These are phyloP conservation scores for Fragum sueziense DNA, from an alignment of 2,888 invertebrate species.

Conservation along the genomic window DNA sequence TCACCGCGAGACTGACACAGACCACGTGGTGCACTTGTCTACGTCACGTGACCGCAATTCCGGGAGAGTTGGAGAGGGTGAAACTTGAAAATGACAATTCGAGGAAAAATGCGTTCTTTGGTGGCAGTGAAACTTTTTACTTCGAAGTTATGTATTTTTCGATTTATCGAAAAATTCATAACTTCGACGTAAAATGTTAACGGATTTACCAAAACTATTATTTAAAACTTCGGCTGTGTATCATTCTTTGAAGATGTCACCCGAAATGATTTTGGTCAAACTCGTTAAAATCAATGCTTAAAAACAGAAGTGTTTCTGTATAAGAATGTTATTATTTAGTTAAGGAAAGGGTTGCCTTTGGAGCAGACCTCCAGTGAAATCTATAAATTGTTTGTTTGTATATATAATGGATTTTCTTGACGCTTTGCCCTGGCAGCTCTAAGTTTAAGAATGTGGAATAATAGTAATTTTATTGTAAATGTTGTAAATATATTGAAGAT, in stretches of 20 bases:
- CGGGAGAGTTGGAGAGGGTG: constrained; percentile 45
- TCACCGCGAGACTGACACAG: constrained; percentile 49
- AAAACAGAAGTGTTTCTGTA: too few species aligned
- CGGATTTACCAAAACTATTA: too few species aligned
- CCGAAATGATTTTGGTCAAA: too few species aligned
- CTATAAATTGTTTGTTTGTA: constrained; percentile 67
- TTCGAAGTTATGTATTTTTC: background rate
- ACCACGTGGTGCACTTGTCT: constrained; percentile 43
- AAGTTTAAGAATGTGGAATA: background rate
- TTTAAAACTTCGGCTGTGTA: too few species aligned
- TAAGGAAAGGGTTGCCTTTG: constrained; percentile 1
- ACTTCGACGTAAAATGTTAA: too few species aligned
- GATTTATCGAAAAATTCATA: too few species aligned
- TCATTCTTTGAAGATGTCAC: too few species aligned
- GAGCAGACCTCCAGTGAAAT: constrained; percentile 56
- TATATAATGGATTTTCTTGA: constrained; percentile 57
- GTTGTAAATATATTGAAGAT: too few species aligned
- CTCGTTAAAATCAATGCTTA: too few species aligned
- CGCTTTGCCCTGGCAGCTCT: constrained; percentile 35
- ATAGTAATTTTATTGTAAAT: background rate
- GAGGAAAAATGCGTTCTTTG: constrained; percentile 15
- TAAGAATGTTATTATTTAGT: too few species aligned
- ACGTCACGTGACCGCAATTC: constrained; percentile 29
- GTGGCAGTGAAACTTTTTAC: background rate
- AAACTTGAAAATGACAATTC: constrained; percentile 53